Conservation (phyloP, 2,113 vertebrate genomes). For the Melierax canorus region DNA sequence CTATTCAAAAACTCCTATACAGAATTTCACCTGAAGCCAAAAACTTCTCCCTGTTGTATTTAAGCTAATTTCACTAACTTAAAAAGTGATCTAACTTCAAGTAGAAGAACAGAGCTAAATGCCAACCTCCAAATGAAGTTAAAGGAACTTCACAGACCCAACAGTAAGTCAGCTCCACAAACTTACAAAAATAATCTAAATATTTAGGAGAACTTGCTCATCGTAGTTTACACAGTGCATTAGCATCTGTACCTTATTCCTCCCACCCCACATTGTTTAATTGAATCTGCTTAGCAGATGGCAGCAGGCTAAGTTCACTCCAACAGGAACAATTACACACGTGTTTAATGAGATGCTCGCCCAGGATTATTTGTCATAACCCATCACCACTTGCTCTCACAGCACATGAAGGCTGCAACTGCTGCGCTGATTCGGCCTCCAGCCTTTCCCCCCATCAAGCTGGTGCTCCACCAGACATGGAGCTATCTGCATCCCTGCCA, state of each 20-base stretch:
- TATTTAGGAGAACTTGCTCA: background rate
- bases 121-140: background rate
- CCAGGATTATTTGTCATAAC: background rate
- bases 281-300: slow-evolving; percentile 51
- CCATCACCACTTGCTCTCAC: background rate
- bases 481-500: background rate
- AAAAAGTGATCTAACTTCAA: background rate
- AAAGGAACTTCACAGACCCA: background rate
- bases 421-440: accelerated
- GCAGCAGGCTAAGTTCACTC: slow-evolving; percentile 14
- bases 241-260: background rate
- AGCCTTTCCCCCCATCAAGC: accelerated
- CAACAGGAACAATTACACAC: background rate
- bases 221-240: background rate
- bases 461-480: background rate
- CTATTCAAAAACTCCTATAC: background rate
- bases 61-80: background rate
- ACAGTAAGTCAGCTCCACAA: background rate
- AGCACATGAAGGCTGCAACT: accelerated
- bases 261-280: background rate
- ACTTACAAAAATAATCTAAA: background rate
- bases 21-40: background rate
- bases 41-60: background rate
- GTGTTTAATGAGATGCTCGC: slow-evolving; percentile 26
- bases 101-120: background rate